Conservation (phyloP, 2,797 vertebrate genomes). For the Dendrocincla tyrannina region DNA sequence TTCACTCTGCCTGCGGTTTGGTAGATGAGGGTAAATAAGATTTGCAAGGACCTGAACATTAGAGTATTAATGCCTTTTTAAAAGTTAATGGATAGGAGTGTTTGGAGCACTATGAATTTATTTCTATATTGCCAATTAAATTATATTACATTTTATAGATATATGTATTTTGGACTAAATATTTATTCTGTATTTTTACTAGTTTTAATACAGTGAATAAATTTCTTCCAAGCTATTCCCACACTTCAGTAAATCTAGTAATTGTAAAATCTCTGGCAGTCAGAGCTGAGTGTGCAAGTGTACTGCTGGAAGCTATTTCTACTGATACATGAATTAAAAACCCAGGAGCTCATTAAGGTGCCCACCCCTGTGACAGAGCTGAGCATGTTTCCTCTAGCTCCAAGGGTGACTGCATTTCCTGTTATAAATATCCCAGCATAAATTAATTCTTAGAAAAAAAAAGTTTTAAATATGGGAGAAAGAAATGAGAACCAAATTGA, state of each 20-base stretch:
- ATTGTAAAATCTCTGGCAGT: background rate
- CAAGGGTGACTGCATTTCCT: background rate
- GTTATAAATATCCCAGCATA: background rate
- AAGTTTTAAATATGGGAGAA: background rate
- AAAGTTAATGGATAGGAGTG: background rate
- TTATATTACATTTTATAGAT: background rate
- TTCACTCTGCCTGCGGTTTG: background rate
- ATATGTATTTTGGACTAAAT: slow-evolving; percentile 29
- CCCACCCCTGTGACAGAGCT: background rate
- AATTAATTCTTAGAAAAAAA: background rate
- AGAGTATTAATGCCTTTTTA: background rate
- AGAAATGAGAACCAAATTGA: background rate
- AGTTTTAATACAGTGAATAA: slow-evolving; percentile 18
- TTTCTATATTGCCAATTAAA: background rate
- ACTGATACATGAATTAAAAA: background rate
- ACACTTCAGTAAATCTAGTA: background rate
- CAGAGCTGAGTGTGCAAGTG: background rate
- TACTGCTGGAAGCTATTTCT: background rate
- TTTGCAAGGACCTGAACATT: background rate
- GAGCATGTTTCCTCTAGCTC: background rate
- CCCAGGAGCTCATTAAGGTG: background rate
- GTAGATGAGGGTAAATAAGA: background rate
- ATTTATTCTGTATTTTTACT: slow-evolving; percentile 63
- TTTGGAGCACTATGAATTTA: background rate
- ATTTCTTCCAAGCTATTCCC: background rate